phyloP scores from a whole-genome alignment of 2,113 vertebrate species.

The Tamias sibiricus region DNA sequence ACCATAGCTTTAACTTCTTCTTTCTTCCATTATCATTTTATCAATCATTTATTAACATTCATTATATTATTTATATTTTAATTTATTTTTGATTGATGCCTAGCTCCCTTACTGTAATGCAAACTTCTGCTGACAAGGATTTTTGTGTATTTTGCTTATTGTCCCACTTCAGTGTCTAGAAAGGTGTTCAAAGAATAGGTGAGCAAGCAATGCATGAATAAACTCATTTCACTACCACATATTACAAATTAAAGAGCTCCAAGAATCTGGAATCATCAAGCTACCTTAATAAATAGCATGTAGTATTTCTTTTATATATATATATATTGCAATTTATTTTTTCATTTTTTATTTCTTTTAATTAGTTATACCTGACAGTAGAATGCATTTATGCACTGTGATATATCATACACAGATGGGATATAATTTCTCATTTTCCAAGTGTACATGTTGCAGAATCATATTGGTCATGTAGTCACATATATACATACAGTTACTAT shows the following conservation, averaged over 20 bases:
- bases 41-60: not conserved
- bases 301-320: not conserved
- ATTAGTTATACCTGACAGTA: too few species aligned
- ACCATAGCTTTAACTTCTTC: not conserved
- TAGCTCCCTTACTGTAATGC: not conserved
- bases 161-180: not conserved
- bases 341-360: too few species aligned
- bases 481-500: too few species aligned
- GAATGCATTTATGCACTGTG: too few species aligned
- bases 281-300: not conserved
- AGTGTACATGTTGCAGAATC: too few species aligned
- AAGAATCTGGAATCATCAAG: not conserved
- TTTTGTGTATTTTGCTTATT: not conserved
- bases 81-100: not conserved
- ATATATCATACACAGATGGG: too few species aligned
- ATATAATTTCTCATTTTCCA: too few species aligned
- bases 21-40: not conserved
- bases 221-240: not conserved
- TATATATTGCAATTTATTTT: too few species aligned
- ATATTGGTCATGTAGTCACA: too few species aligned
- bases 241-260: not conserved
- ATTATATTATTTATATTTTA: not conserved
- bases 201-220: not conserved
- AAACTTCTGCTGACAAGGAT: not conserved
- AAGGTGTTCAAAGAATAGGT: not conserved